Conservation (phyloP, 2,797 vertebrate species). For the Myiothlypis chrysogaster region DNA sequence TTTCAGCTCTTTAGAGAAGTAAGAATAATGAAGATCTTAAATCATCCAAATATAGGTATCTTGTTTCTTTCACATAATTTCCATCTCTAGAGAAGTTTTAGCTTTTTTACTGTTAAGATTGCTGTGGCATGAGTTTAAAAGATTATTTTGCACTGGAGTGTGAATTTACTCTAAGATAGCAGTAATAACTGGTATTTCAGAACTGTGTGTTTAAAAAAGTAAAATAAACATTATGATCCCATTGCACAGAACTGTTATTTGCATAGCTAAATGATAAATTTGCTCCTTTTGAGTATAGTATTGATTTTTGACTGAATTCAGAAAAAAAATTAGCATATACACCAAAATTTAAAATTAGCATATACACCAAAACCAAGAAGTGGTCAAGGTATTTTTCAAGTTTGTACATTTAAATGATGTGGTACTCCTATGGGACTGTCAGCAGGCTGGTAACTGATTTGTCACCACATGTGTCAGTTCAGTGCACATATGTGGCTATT, state of each 20-base stretch:
- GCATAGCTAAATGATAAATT: not conserved
- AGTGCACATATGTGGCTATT: not conserved
- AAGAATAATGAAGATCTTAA: constrained; percentile 99
- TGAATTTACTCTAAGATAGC: not conserved
- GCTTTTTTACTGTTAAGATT: not conserved
- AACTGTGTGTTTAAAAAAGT: not conserved
- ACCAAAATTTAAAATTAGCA: not conserved
- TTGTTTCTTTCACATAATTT: constrained; percentile 20
- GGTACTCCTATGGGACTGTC: not conserved
- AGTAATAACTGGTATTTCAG: not conserved
- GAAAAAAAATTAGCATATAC: not conserved
- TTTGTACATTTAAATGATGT: not conserved
- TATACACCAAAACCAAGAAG: not conserved
- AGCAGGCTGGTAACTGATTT: not conserved
- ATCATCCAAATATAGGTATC: constrained; percentile 99
- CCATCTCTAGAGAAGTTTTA: not conserved
- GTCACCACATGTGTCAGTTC: not conserved
- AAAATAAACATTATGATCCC: not conserved
- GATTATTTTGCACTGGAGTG: not conserved
- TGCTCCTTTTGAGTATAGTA: not conserved
- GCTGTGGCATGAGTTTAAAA: not conserved
- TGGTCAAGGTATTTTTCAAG: not conserved
- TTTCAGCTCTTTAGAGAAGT: constrained; percentile 99
- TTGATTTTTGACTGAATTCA: not conserved
- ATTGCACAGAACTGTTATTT: not conserved